These are phyloP conservation scores for Molanna angustata DNA, from an alignment of 2,888 invertebrate genomes.

Conservation along the genomic window DNA sequence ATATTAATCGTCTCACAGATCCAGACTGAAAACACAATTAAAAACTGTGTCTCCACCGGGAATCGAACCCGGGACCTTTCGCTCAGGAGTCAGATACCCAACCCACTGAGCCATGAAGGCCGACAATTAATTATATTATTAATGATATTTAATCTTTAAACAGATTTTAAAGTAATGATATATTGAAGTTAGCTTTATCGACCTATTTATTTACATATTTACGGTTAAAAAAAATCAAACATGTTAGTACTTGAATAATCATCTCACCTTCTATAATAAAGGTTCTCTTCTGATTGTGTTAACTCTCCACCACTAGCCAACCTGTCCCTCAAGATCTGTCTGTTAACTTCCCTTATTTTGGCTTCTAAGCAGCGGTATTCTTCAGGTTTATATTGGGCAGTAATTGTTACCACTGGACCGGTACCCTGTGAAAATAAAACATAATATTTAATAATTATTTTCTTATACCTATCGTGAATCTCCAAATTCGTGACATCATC, in stretches of 20 bases:
- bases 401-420: constrained; percentile 50
- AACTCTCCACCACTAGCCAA: constrained; percentile 29
- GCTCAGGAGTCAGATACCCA: too few relatives aligned
- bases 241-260: not conserved
- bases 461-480: too few relatives aligned
- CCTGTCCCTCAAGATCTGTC: constrained; percentile 31
- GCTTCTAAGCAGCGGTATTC: constrained; percentile 52
- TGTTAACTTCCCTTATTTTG: constrained; percentile 51
- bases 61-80: too few relatives aligned
- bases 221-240: too few relatives aligned
- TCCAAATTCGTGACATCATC: not conserved
- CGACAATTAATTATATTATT: too few relatives aligned
- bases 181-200: not conserved
- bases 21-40: too few relatives aligned
- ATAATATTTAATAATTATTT: not conserved
- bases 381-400: constrained; percentile 54
- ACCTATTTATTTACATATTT: not conserved
- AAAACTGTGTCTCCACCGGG: too few relatives aligned
- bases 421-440: constrained; percentile 42
- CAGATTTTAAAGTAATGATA: not conserved
- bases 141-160: too few relatives aligned
- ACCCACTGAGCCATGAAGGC: too few relatives aligned
- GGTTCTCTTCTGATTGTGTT: constrained; percentile 29
- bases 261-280: constrained; percentile 29
- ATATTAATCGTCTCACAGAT: too few relatives aligned